Percentiles rank a stretch among this genome's conserved stretches.
Conservation (phyloP, 2,113 vertebrate genomes). For the Hippocampus zosterae region DNA sequence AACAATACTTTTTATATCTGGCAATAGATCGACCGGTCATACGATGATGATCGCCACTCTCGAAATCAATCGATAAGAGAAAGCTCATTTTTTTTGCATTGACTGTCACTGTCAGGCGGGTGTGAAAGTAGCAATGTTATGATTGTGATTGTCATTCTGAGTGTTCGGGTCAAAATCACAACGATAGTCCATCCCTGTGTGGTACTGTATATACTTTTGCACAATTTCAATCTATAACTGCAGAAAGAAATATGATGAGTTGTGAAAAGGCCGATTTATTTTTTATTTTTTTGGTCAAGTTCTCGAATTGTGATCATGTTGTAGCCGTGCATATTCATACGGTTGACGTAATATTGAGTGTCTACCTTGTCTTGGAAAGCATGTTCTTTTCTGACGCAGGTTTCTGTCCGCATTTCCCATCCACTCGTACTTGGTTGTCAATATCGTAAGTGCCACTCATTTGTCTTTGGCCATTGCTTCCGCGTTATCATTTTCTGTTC, state of each 20-base stretch:
- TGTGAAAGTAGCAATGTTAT: neutral
- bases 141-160: neutral
- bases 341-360: neutral
- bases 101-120: neutral
- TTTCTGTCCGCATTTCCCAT: neutral
- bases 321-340: neutral
- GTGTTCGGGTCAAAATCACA: neutral
- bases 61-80: neutral
- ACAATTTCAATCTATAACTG: neutral
- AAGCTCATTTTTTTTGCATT: neutral
- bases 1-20: neutral
- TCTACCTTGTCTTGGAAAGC: neutral
- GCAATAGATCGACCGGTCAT: neutral
- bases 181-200: neutral
- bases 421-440: neutral
- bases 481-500: neutral
- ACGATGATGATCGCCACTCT: neutral
- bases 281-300: neutral
- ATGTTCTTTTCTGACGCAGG: neutral
- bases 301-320: neutral
- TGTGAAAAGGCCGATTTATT: neutral
- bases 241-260: neutral
- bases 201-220: neutral
- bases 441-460: neutral
- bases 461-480: neutral